phyloP scores from a whole-genome alignment of 2,797 vertebrate genomes.

The Setipinna tenuifilis region DNA sequence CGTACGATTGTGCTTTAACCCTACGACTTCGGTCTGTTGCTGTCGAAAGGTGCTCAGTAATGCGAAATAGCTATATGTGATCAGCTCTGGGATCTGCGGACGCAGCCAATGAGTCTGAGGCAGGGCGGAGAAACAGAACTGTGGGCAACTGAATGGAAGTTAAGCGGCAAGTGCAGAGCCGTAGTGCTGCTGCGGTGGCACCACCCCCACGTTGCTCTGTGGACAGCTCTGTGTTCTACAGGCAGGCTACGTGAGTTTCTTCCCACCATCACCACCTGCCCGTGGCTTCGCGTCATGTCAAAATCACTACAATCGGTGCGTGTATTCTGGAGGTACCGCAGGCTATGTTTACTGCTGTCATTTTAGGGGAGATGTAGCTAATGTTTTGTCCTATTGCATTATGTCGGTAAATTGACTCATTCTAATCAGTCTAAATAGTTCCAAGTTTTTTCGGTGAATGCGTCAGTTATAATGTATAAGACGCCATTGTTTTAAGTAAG shows the following conservation, averaged over 20 bases:
- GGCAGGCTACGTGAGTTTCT: neutral
- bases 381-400: neutral
- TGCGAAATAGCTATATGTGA: conserved; percentile 5
- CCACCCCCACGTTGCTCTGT: conserved; percentile 16
- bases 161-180: conserved; percentile 18
- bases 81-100: neutral
- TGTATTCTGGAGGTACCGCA: neutral
- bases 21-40: neutral
- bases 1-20: no score
- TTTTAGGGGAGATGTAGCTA: neutral
- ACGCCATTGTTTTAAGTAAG: neutral
- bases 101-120: conserved; percentile 45
- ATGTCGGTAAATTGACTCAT: neutral
- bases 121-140: conserved; percentile 42
- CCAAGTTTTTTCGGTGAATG: neutral
- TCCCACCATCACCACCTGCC: neutral
- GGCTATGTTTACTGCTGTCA: neutral
- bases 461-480: neutral
- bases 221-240: conserved; percentile 10
- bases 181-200: conserved; percentile 20
- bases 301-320: neutral
- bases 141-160: conserved; percentile 46
- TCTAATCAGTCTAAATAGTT: conserved; percentile 1
- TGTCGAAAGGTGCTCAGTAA: neutral
- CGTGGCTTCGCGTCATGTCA: neutral